A percentile compares a stretch with the other conserved stretches of the same genome.
These are phyloP conservation scores for Dermatemys mawii DNA, from an alignment of 2,113 vertebrate genomes.

Conservation along the genomic window DNA sequence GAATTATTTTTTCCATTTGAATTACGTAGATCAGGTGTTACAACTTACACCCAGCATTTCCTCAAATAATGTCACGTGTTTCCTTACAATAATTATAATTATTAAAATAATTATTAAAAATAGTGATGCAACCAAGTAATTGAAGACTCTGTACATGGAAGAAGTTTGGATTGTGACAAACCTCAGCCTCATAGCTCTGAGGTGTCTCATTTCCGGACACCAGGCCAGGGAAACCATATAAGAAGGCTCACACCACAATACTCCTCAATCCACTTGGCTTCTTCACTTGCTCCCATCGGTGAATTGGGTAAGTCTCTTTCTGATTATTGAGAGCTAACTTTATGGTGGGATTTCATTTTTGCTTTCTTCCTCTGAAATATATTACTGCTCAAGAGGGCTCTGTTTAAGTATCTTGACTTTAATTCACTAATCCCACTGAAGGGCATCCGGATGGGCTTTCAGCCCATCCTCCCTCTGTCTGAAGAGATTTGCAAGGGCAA, in stretches of 20 bases:
- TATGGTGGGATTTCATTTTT: neutral
- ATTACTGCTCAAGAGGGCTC: neutral
- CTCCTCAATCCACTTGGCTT: neutral
- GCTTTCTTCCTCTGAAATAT: neutral
- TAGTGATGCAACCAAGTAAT: neutral
- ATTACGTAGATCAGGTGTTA: neutral
- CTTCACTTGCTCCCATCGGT: neutral
- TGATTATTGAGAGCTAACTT: neutral
- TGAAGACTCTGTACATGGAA: neutral
- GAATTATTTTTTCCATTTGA: neutral
- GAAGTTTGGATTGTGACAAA: neutral
- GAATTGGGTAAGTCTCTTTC: neutral
- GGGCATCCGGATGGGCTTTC: neutral
- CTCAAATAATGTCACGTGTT: neutral
- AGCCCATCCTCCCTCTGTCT: too few relatives aligned
- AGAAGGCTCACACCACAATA: neutral
- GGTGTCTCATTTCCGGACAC: neutral
- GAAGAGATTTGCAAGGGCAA: neutral
- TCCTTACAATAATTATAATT: neutral
- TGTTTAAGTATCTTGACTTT: neutral
- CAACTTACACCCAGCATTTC: neutral
- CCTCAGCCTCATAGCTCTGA: neutral
- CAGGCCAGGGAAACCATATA: neutral
- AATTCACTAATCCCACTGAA: neutral
- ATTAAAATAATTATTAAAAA: neutral